Percentiles rank a stretch among this genome's conserved stretches.
Evolutionary conservation across 1,140 invertebrate species (phyloP).

Genomic region (Lasioglossum baleicum): DNA sequence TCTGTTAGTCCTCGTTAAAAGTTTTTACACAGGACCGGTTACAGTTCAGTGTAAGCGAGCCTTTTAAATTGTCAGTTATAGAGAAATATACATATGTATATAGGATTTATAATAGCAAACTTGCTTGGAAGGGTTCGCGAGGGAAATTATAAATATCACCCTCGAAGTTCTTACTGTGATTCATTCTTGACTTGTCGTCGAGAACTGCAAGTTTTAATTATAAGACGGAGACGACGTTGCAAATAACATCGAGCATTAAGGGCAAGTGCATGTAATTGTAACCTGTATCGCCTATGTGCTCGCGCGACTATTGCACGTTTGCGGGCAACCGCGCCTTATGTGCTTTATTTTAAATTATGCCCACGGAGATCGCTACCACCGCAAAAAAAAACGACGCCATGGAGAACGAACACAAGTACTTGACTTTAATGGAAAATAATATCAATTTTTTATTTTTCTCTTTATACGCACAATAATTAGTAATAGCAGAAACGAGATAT

Average conservation of each 20-base stretch:
- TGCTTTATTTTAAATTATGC: background rate
- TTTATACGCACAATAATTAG: no score
- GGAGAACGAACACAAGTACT: background rate
- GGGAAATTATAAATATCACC: background rate
- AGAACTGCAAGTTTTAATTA: conserved; percentile 27
- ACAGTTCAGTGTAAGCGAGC: background rate
- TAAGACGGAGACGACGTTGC: background rate
- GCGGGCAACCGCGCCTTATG: background rate
- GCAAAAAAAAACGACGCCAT: background rate
- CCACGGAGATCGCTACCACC: background rate
- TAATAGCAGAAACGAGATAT: no score
- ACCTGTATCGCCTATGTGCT: background rate
- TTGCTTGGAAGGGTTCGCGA: background rate
- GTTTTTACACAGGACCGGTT: background rate
- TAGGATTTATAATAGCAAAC: background rate
- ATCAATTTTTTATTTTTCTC: no score
- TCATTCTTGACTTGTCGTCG: background rate
- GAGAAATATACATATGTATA: background rate
- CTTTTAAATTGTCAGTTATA: background rate
- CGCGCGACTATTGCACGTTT: background rate
- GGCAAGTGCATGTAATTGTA: background rate
- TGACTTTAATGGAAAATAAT: background rate
- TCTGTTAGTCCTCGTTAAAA: background rate
- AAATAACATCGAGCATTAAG: background rate
- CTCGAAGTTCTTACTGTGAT: background rate